These are phyloP conservation scores for Cinclus cinclus DNA, from an alignment of 2,113 vertebrate species.

Conservation along the genomic window DNA sequence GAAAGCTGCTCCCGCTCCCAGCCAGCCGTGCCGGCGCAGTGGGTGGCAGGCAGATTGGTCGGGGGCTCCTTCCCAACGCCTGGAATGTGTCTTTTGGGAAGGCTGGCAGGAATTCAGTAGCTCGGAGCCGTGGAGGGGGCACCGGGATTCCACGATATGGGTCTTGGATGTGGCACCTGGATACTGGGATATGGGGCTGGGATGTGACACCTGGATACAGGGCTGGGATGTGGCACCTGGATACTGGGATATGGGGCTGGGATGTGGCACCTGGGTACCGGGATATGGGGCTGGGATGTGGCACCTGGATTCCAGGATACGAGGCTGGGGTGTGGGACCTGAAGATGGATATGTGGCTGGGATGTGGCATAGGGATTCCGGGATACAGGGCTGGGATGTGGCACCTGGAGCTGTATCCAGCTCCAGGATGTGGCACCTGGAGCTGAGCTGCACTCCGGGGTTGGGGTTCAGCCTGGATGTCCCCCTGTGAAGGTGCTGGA, in stretches of 20 bases:
- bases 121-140: background rate
- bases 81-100: background rate
- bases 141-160: accelerated
- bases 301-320: accelerated
- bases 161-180: background rate
- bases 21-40: background rate
- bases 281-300: too few species aligned
- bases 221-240: too few species aligned
- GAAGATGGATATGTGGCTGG: background rate
- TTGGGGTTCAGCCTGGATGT: background rate
- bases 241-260: too few species aligned
- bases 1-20: background rate
- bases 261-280: too few species aligned
- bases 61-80: background rate
- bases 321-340: background rate
- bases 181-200: background rate
- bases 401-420: background rate
- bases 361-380: background rate
- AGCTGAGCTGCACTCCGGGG: accelerated
- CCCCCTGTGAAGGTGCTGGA: background rate
- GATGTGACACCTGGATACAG: too few species aligned
- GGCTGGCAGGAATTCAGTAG: background rate
- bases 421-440: background rate
- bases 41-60: background rate
- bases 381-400: background rate